A percentile compares a stretch with the other conserved stretches of the same genome.
These are phyloP conservation scores for Anthonomus grandis DNA, from an alignment of 1,140 invertebrate species.

Conservation along the genomic window DNA sequence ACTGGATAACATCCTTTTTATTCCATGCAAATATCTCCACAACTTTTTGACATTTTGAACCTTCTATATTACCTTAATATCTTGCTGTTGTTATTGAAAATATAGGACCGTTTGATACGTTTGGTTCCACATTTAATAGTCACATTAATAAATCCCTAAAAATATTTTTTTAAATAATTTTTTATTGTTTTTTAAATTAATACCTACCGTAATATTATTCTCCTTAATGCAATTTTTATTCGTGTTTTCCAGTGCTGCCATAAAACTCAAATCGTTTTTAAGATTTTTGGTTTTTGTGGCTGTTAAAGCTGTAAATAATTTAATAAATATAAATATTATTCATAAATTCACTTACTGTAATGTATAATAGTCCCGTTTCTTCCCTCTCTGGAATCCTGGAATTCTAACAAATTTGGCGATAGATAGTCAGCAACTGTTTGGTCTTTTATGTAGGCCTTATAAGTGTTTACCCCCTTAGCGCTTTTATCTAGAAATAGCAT, in stretches of 20 bases:
- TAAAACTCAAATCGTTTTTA: neutral
- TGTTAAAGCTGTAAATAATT: slow-evolving; percentile 1
- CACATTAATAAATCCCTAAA: slow-evolving; percentile 3
- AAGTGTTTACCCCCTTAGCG: neutral
- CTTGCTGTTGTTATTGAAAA: slow-evolving; percentile 5
- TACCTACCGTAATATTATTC: neutral
- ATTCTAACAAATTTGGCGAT: neutral
- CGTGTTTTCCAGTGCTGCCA: neutral
- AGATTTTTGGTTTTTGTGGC: neutral
- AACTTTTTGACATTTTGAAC: too few relatives aligned
- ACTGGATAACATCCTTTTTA: neutral
- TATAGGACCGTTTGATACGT: neutral
- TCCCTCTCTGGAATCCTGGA: neutral
- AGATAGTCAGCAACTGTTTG: neutral
- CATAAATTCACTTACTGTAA: slow-evolving; percentile 1
- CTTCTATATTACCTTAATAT: slow-evolving; percentile 9
- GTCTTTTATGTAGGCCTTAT: neutral
- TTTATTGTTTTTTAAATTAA: neutral
- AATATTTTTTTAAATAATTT: neutral
- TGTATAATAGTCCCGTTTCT: slow-evolving; percentile 4
- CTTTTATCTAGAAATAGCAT: slow-evolving; percentile 1
- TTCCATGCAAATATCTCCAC: neutral
- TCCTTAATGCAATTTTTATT: neutral
- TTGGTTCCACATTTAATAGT: neutral
- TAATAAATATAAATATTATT: neutral